Percentiles rank a stretch among this genome's conserved stretches.
Evolutionary conservation across 1,140 invertebrate genomes (phyloP).

Genomic region (Calephelis virginiensis): DNA sequence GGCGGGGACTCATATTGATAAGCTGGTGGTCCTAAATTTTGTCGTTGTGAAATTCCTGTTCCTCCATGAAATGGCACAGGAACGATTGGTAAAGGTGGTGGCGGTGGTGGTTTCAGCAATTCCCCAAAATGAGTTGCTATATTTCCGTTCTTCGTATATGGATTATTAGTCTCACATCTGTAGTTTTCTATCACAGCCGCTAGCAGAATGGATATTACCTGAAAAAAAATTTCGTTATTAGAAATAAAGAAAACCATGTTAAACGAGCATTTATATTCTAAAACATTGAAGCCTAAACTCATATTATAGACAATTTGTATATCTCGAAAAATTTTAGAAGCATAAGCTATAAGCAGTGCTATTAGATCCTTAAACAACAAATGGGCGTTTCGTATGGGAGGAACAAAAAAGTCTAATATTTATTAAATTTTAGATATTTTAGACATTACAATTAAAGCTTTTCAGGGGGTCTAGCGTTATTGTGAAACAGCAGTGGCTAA

Average conservation of each 20-base stretch:
- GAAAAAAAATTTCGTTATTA: constrained; percentile 36
- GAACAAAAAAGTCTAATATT: too few relatives aligned
- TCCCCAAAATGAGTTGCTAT: constrained; percentile 47
- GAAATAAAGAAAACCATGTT: constrained; percentile 3
- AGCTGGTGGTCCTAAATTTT: constrained; percentile 41
- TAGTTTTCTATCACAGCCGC: constrained; percentile 42
- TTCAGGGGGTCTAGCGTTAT: too few relatives aligned
- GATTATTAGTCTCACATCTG: constrained; percentile 44
- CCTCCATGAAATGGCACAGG: constrained; percentile 64
- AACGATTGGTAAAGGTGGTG: constrained; percentile 44
- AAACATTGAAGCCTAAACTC: too few relatives aligned
- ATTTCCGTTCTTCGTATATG: constrained; percentile 40
- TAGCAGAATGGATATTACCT: constrained; percentile 55
- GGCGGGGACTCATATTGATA: constrained; percentile 52
- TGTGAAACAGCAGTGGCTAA: too few relatives aligned
- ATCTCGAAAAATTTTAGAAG: too few relatives aligned
- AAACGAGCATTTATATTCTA: background rate
- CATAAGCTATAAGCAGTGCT: too few relatives aligned
- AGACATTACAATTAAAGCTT: too few relatives aligned
- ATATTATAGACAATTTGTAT: too few relatives aligned
- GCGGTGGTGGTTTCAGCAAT: constrained; percentile 59
- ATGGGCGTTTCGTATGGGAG: too few relatives aligned
- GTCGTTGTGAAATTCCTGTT: constrained; percentile 42
- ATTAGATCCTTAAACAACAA: too few relatives aligned
- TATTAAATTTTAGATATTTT: too few relatives aligned